Percentiles rank a stretch among this genome's conserved stretches.
Evolutionary conservation across 2,113 vertebrate species (phyloP).

Genomic region (Tyto alba): DNA sequence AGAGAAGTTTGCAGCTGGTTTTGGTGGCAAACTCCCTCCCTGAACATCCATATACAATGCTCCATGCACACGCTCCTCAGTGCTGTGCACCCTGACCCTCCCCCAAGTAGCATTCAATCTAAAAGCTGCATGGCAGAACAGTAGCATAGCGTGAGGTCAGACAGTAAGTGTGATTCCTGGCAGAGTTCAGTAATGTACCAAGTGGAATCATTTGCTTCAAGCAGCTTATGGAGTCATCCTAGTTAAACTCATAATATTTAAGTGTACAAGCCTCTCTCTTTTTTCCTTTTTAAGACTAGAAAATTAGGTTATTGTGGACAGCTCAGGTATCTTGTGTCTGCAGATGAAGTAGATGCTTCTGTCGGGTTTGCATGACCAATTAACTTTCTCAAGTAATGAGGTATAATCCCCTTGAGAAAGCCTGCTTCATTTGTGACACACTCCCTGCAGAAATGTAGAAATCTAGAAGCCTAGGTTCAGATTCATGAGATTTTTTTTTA

Average conservation of each 20-base stretch:
- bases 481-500: neutral
- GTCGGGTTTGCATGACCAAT: slow-evolving; percentile 30
- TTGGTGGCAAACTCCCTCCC: neutral
- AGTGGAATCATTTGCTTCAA: neutral
- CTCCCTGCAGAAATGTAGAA: neutral
- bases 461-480: neutral
- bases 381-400: slow-evolving; percentile 43
- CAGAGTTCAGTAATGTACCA: neutral
- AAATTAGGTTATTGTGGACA: slow-evolving; percentile 29
- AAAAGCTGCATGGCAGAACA: neutral
- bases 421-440: neutral
- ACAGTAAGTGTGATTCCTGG: neutral
- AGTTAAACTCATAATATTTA: neutral
- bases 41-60: neutral
- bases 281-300: neutral
- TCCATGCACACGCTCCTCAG: neutral
- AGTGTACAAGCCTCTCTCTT: neutral
- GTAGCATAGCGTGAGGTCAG: rapidly evolving
- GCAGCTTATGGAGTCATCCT: neutral
- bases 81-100: neutral
- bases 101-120: neutral
- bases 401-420: neutral
- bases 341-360: neutral
- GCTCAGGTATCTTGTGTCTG: slow-evolving; percentile 20
- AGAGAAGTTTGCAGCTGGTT: neutral